Conservation (phyloP, 2,797 vertebrate species). For the Falco columbarius region DNA sequence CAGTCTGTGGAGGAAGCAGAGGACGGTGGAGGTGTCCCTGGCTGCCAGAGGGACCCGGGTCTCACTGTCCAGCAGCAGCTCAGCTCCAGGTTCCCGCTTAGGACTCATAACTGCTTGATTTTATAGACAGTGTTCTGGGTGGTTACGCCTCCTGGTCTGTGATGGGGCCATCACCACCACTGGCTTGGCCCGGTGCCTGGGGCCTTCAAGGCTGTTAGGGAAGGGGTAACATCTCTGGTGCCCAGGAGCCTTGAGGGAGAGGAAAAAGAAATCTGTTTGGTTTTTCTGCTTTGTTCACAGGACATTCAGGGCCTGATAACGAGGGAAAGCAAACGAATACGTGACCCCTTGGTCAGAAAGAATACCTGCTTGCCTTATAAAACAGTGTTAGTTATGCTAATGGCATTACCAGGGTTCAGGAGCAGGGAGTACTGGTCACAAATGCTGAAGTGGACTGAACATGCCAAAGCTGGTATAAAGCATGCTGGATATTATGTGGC, state of each 20-base stretch:
- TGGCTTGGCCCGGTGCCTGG: rapidly evolving
- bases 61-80: not conserved
- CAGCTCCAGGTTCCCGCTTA: not conserved
- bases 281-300: not conserved
- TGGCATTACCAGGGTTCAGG: not conserved
- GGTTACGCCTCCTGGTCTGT: not conserved
- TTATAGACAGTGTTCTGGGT: not conserved
- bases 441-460: not conserved
- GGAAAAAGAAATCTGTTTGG: not conserved
- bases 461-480: not conserved
- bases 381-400: not conserved
- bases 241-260: not conserved
- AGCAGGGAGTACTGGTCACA: not conserved
- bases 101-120: not conserved
- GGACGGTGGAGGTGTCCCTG: rapidly evolving
- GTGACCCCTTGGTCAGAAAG: rapidly evolving
- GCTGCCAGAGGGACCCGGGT: rapidly evolving
- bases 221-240: rapidly evolving
- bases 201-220: not conserved
- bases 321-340: rapidly evolving
- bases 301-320: not conserved
- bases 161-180: not conserved
- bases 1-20: rapidly evolving
- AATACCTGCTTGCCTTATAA: not conserved
- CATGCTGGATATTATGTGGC: rapidly evolving